Base-by-base conservation (phyloP, 2,888 invertebrate species). In the Pilophorus perplexus region DNA sequence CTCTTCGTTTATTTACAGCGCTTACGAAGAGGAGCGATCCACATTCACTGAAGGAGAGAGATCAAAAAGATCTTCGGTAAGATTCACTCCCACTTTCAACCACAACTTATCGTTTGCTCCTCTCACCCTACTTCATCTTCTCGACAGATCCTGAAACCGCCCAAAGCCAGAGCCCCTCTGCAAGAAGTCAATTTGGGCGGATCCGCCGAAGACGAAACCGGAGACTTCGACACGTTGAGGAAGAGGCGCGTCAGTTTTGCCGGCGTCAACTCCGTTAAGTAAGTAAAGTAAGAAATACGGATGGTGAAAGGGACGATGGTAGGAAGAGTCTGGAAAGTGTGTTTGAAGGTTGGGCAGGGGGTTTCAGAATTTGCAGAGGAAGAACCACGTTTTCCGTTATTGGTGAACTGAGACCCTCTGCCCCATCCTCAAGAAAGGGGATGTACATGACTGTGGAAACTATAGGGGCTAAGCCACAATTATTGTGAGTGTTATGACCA, bases 201-300 rank as follows among this genome's bases (percentile, higher is more conserved):
- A 27, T 44, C 66, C 20, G 33, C 60, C 25, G 57, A 67, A 44
- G 62, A 68, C 44, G 69, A 70, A n/a, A 68, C 69, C 3, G 71
- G 71, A 12, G 62, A 62, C 20, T 68, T 67, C 42, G 71, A 71
- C n/a, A 67, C 59, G 6, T 52, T 67, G 23, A 60, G 71, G 27
- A 70, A 70, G 52, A 50, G 71, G 18, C 60, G 71, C 40, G 72
- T 72, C 40, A 70, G 71, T 55, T 72, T 72, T 66, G 71, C 72
- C 8, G 70, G 69, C 37, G 70, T 72, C n/a, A 72, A 72, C 48
- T 70, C 70, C 65, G 67, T 72, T 33, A 72, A 72, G 72, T 72
- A 68, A 70, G 69, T 66, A 16, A n/a, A n/a, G n/a, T n/a, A n/a
- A n/a, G n/a, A n/a, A n/a, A n/a, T n/a, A n/a, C n/a, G n/a, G n/a